A percentile compares a stretch with the other conserved stretches of the same genome.
These are phyloP conservation scores for Holacanthus passer DNA, from an alignment of 2,113 vertebrate genomes.

Conservation along the genomic window DNA sequence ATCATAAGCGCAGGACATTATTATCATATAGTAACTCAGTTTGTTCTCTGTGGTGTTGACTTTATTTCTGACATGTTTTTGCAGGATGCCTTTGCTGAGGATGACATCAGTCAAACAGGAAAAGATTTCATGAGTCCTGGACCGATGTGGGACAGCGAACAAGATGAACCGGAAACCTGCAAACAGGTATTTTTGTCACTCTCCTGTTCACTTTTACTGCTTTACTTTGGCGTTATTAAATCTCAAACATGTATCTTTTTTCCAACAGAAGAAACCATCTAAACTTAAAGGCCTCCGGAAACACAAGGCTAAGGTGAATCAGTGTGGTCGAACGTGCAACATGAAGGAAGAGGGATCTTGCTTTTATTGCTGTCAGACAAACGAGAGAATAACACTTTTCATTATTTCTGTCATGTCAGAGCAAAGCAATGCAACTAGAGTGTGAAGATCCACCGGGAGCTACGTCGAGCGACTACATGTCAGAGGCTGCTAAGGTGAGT, in stretches of 20 bases:
- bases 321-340: not conserved
- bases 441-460: constrained; percentile 62
- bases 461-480: constrained; percentile 63
- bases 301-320: constrained; percentile 63
- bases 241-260: not conserved
- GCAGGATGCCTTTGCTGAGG: constrained; percentile 44
- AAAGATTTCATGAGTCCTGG: not conserved
- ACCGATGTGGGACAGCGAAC: constrained; percentile 18
- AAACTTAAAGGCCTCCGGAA: constrained; percentile 63
- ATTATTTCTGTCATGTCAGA: constrained; percentile 42
- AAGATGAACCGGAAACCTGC: constrained; percentile 38
- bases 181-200: constrained; percentile 55
- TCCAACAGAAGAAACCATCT: constrained; percentile 61
- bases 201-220: not conserved
- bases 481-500: constrained; percentile 81
- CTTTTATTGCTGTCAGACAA: not conserved
- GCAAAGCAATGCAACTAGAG: constrained; percentile 23
- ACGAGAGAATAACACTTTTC: not conserved
- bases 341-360: not conserved
- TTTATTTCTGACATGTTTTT: not conserved
- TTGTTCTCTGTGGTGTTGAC: not conserved
- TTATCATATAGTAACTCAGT: not conserved
- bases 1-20: not conserved
- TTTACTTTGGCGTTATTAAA: not conserved
- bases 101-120: not conserved